phyloP scores from a whole-genome alignment of 1,140 invertebrate genomes.

The Drosophila lowei region DNA sequence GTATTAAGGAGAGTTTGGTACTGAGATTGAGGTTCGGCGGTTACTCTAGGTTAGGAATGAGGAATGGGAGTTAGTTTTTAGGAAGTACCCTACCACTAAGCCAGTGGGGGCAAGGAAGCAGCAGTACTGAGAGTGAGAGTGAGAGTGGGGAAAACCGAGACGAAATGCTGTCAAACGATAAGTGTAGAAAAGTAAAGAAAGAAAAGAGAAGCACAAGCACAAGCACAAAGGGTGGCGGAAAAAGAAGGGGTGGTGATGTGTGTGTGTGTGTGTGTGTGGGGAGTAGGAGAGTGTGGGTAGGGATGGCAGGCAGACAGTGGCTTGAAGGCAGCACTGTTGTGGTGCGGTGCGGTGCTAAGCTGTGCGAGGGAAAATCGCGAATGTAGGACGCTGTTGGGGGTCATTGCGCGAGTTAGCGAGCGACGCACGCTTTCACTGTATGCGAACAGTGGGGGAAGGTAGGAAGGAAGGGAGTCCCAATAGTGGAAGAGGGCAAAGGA shows the following conservation, averaged over 20 bases:
- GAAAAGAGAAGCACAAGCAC: constrained; percentile 8
- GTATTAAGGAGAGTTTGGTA: too few relatives aligned
- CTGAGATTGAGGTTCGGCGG: too few relatives aligned
- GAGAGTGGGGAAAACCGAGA: constrained; percentile 33
- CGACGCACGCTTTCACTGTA: constrained; percentile 18
- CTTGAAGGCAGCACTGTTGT: not conserved
- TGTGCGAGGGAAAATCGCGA: constrained; percentile 26
- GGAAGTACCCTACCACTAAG: not conserved
- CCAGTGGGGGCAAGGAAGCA: not conserved
- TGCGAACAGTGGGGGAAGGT: not conserved
- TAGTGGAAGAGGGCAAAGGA: not conserved
- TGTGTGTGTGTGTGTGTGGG: not conserved
- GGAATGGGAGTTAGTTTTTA: too few relatives aligned
- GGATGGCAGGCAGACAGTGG: not conserved
- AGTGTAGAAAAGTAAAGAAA: constrained; percentile 47
- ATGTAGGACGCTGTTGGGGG: constrained; percentile 69
- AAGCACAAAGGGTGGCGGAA: constrained; percentile 10
- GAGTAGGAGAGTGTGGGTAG: not conserved
- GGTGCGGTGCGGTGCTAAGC: not conserved
- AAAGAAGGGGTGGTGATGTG: constrained; percentile 10
- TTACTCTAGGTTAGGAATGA: too few relatives aligned
- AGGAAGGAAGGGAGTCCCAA: not conserved
- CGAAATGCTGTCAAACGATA: constrained; percentile 62
- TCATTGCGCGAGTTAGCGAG: constrained; percentile 30
- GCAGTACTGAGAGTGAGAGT: constrained; percentile 24